Evolutionary conservation across 1,140 invertebrate genomes (phyloP).

Genomic region (Zaprionus camerounensis): DNA sequence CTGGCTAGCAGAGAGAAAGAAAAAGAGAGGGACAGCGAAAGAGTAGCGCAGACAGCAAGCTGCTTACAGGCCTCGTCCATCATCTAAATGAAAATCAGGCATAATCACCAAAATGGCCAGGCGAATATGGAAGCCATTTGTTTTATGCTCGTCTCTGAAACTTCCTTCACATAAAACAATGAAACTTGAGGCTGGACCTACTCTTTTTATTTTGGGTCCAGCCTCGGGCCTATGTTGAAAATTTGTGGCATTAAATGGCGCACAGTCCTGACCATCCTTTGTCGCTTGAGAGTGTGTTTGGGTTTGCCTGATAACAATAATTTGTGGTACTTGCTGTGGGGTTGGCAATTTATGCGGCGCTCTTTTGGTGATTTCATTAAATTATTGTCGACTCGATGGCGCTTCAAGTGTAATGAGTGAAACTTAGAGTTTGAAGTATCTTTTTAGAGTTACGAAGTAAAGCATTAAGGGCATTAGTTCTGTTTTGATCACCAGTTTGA

Average conservation of each 20-base stretch:
- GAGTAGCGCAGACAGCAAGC: not conserved
- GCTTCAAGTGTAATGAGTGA: not conserved
- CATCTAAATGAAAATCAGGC: slow-evolving; percentile 80
- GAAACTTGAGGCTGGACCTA: slow-evolving; percentile 28
- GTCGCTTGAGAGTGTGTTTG: slow-evolving; percentile 26
- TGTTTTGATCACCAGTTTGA: slow-evolving; percentile 38
- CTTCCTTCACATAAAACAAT: slow-evolving; percentile 49
- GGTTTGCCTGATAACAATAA: slow-evolving; percentile 55
- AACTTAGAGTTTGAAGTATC: not conserved
- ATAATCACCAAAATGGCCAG: slow-evolving; percentile 68
- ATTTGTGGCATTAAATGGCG: slow-evolving; percentile 33
- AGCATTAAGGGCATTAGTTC: not conserved
- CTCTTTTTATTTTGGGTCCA: not conserved
- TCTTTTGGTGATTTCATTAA: slow-evolving; percentile 52
- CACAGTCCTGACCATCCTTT: not conserved
- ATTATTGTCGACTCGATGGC: slow-evolving; percentile 36
- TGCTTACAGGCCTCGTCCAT: slow-evolving; percentile 53
- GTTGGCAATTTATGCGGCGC: slow-evolving; percentile 47
- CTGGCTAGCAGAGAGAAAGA: not conserved
- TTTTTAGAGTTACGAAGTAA: not conserved
- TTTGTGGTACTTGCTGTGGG: slow-evolving; percentile 31
- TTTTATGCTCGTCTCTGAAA: slow-evolving; percentile 33
- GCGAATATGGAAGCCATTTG: slow-evolving; percentile 62
- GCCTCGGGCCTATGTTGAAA: slow-evolving; percentile 18
- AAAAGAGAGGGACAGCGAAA: not conserved